Percentiles rank a stretch among this genome's conserved stretches.
Evolutionary conservation across 2,113 vertebrate genomes (phyloP).

Genomic region (Elachura formosa): DNA sequence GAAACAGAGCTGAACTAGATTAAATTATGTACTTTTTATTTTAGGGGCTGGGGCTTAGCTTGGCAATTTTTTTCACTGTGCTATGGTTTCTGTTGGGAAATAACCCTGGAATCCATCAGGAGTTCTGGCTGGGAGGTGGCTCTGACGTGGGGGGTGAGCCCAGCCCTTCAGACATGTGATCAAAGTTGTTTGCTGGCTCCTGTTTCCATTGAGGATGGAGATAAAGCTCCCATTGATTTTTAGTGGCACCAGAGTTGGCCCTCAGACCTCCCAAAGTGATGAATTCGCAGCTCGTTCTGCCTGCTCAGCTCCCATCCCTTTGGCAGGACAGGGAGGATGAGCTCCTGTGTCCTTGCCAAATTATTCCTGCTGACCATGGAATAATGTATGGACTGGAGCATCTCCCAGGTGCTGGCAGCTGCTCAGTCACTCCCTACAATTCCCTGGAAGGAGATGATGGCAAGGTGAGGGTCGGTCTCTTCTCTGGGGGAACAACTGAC

Average conservation of each 20-base stretch:
- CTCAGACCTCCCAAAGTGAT: not conserved
- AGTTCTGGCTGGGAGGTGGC: not conserved
- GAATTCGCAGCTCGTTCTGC: not conserved
- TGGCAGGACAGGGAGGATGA: not conserved
- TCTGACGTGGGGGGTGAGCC: not conserved
- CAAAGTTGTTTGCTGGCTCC: not conserved
- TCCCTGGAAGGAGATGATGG: not conserved
- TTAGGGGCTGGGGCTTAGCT: not conserved
- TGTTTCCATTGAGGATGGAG: not conserved
- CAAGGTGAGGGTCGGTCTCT: accelerated
- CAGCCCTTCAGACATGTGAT: not conserved
- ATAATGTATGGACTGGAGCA: accelerated
- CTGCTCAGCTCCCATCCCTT: not conserved
- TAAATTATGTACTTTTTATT: not conserved
- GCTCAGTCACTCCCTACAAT: not conserved
- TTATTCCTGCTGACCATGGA: not conserved
- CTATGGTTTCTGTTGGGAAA: not conserved
- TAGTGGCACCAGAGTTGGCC: not conserved
- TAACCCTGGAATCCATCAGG: not conserved
- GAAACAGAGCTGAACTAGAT: slow-evolving; percentile 10
- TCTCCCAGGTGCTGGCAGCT: not conserved
- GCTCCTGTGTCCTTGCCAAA: not conserved
- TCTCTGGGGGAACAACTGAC: not conserved
- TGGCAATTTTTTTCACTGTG: not conserved
- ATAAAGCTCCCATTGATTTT: not conserved